A percentile compares a stretch with the other conserved stretches of the same genome.
These are phyloP conservation scores for Lophotriccus pileatus DNA, from an alignment of 2,797 vertebrate genomes.

Conservation along the genomic window DNA sequence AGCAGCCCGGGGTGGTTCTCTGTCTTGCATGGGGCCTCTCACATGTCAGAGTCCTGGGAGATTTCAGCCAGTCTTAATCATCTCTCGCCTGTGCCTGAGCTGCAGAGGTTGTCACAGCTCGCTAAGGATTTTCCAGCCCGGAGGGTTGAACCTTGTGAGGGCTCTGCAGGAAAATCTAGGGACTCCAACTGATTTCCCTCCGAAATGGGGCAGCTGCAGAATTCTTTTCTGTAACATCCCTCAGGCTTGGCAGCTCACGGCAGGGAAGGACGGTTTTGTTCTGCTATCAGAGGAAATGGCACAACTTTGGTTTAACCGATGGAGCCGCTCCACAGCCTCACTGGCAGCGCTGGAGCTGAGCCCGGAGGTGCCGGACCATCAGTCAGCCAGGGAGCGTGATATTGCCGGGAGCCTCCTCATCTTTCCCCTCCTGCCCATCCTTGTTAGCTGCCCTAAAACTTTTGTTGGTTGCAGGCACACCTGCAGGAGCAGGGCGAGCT, in stretches of 20 bases:
- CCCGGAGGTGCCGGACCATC: neutral
- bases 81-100: constrained; percentile 46
- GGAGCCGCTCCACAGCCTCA: neutral
- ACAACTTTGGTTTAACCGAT: neutral
- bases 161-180: neutral
- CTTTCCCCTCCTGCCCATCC: neutral
- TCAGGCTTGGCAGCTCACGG: neutral
- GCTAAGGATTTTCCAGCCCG: constrained; percentile 20
- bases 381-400: neutral
- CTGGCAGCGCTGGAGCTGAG: neutral
- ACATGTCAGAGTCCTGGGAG: constrained; percentile 29
- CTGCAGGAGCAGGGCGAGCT: neutral
- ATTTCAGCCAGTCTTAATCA: constrained; percentile 60
- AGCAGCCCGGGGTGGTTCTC: constrained; percentile 13
- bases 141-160: neutral
- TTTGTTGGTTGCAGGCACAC: neutral
- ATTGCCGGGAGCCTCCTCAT: neutral
- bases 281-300: neutral
- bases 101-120: constrained; percentile 41
- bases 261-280: neutral
- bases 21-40: constrained; percentile 12
- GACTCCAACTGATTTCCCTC: neutral
- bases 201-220: neutral
- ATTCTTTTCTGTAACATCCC: neutral
- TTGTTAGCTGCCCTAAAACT: neutral